Evolutionary conservation across 1,140 invertebrate species (phyloP), one percentile per base, ranked within the genome.

Genomic region (Aphidius ervi): DNA sequence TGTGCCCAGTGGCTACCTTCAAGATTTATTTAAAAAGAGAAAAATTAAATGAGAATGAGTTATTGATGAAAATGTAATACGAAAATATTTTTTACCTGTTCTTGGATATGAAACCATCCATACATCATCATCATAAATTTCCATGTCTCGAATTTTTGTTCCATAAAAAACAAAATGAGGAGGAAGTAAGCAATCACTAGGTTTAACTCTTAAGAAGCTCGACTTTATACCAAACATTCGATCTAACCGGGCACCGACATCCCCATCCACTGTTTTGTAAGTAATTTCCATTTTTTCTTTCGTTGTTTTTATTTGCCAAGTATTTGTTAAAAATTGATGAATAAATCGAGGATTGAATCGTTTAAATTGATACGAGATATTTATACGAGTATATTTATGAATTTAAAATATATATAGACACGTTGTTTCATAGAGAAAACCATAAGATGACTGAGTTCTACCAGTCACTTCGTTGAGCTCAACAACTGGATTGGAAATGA

Each of bases 1-100:
- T 93, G 91, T 7, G 86, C 84, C 92, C 92, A 94, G 4, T 93
- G 93, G 45, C 91, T 94, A 40, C 92, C 93, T 90, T 5, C 0
- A 52, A 31, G 16, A 23, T 43, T 43, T 5, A 43, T 43, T 43
- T 0, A 4, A 43, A 8, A 7, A 4, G 66, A n/a, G 69, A 70
- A 60, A 64, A 16, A 53, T 10, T 48, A 49, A 49, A 49, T 49
- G 5, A 8, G 46, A 39, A 47, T 50, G 2, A 37, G 16, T 43
- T 31, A 47, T 45, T 53, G 10, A 50, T n/a, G 5, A 49, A 39
- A 39, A 46, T 5, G 55, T 47, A 31, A 43, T n/a, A 58, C 49
- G 5, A 59, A 39, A 59, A 40, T 53, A 4, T 31, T 41, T 49
- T 43, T 37, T 75, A 89, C 89, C 89, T 63, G 91, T 92, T 66